Conservation (phyloP, 2,797 vertebrate genomes). For the Gymnoscopelus microlampas region DNA sequence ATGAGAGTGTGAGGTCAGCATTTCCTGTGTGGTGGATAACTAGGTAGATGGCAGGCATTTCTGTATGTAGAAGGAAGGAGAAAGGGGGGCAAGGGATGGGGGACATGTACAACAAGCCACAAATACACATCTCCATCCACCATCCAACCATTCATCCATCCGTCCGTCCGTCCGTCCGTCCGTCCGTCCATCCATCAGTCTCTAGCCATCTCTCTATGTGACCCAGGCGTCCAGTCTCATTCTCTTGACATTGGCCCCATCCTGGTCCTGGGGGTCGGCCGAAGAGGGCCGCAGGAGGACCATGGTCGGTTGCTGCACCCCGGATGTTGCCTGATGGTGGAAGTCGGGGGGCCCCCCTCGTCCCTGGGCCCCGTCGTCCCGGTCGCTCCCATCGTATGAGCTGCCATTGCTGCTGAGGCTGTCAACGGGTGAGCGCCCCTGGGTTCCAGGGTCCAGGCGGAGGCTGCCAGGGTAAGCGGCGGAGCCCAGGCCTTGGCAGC, state of each 20-base stretch:
- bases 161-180: conserved; percentile 18
- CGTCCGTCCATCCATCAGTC: conserved; percentile 25
- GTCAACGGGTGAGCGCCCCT: conserved; percentile 89
- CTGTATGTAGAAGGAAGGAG: conserved; percentile 33
- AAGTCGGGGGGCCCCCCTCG: conserved; percentile 86
- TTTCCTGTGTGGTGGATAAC: conserved; percentile 29
- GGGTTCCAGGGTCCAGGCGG: conserved; percentile 76
- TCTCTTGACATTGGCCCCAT: conserved; percentile 90
- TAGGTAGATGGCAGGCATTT: conserved; percentile 27
- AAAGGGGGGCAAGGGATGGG: conserved; percentile 36
- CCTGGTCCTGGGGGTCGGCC: conserved; percentile 85
- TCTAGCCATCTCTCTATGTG: conserved; percentile 80
- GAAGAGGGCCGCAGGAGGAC: conserved; percentile 85
- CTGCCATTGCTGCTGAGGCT: conserved; percentile 95
- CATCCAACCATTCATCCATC: conserved; percentile 24
- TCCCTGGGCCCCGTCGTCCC: conserved; percentile 87
- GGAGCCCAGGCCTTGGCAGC: conserved; percentile 58
- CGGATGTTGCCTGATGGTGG: conserved; percentile 67
- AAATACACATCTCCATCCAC: conserved; percentile 57
- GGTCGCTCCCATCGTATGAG: conserved; percentile 92
- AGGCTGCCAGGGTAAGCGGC: conserved; percentile 79
- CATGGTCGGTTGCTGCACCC: conserved; percentile 77
- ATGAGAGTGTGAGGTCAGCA: conserved; percentile 43
- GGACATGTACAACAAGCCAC: conserved; percentile 70
- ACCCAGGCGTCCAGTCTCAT: conserved; percentile 95